These are phyloP conservation scores for Andinoacara biseriatus DNA, from an alignment of 2,113 vertebrate genomes.

Conservation along the genomic window DNA sequence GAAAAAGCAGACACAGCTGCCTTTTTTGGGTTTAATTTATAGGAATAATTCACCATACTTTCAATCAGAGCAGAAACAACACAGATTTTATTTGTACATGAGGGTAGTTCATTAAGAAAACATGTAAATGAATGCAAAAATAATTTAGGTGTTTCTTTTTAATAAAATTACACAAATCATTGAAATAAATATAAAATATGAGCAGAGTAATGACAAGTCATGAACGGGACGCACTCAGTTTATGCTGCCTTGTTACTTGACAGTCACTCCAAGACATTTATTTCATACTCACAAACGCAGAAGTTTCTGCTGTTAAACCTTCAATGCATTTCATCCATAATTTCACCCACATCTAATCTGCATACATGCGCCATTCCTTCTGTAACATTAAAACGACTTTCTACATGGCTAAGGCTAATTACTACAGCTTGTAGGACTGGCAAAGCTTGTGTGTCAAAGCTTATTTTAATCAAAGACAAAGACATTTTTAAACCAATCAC, in stretches of 20 bases:
- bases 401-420: constrained; percentile 51
- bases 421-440: constrained; percentile 75
- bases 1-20: constrained; percentile 87
- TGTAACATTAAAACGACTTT: constrained; percentile 48
- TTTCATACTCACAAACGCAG: constrained; percentile 41
- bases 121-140: constrained; percentile 83
- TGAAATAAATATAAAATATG: constrained; percentile 91
- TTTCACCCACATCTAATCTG: constrained; percentile 35
- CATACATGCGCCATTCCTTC: constrained; percentile 30
- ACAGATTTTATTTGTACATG: constrained; percentile 79
- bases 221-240: constrained; percentile 54
- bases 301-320: constrained; percentile 53
- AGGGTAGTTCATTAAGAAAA: constrained; percentile 84
- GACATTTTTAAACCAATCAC: constrained; percentile 23
- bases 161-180: constrained; percentile 83
- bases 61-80: constrained; percentile 72
- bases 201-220: constrained; percentile 71
- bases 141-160: constrained; percentile 87
- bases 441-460: constrained; percentile 62
- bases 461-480: constrained; percentile 53
- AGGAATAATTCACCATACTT: constrained; percentile 89
- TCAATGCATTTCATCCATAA: constrained; percentile 30
- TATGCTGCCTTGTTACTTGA: constrained; percentile 56
- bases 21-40: constrained; percentile 66
- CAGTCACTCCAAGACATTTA: constrained; percentile 33